Conservation (phyloP, 1,140 invertebrate genomes). For the Aleiodes sp. region DNA sequence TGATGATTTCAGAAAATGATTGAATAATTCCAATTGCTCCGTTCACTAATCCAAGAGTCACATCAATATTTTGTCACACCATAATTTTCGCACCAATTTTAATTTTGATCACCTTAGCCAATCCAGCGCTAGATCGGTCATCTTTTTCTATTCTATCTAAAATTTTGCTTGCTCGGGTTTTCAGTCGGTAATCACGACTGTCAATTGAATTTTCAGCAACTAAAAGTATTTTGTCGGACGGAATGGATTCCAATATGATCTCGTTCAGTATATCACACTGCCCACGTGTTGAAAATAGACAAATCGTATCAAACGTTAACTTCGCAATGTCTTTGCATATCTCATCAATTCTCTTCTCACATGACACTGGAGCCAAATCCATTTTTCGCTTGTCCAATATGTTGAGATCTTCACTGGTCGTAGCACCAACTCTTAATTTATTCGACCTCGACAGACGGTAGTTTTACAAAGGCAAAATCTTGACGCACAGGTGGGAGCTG, state of each 20-base stretch:
- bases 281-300: slow-evolving; percentile 11
- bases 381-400: neutral
- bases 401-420: slow-evolving; percentile 1
- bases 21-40: slow-evolving; percentile 36
- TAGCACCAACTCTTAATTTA: neutral
- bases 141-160: slow-evolving; percentile 22
- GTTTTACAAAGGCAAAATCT: neutral
- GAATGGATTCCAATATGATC: slow-evolving; percentile 5
- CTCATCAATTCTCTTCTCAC: neutral
- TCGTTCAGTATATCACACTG: slow-evolving; percentile 6
- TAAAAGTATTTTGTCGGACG: neutral
- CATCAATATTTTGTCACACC: slow-evolving; percentile 40
- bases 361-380: neutral
- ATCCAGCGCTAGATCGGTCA: slow-evolving; percentile 33
- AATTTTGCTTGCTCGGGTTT: slow-evolving; percentile 8
- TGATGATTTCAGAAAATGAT: slow-evolving; percentile 20
- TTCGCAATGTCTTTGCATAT: slow-evolving; percentile 8
- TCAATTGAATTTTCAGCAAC: neutral
- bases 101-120: slow-evolving; percentile 33
- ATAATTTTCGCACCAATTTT: slow-evolving; percentile 41
- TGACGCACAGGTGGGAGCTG: slow-evolving; percentile 7
- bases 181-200: neutral
- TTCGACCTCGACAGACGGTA: slow-evolving; percentile 6
- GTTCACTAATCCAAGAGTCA: slow-evolving; percentile 39
- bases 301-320: slow-evolving; percentile 32